Evolutionary conservation across 2,888 invertebrate species (phyloP), one percentile per base, ranked within the genome.

Genomic region (Dasysyrphus albostriatus): DNA sequence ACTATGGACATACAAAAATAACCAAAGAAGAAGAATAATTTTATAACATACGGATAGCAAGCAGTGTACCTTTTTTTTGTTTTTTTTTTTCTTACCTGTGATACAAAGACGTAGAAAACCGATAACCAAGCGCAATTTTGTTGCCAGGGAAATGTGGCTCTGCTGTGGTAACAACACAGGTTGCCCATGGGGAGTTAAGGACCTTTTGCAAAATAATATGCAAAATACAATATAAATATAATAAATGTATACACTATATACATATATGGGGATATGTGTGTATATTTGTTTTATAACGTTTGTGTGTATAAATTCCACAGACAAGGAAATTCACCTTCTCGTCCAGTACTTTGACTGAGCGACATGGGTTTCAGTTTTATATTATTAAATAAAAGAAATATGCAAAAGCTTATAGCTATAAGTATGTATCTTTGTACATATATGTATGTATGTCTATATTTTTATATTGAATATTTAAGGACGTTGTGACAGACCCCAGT

Each of bases 91-190:
- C 12, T 34, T n/a, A 83, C 78, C 83, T 84, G 80, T 65, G 74
- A 32, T 65, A 75, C 72, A 39, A 58, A 54, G 42, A 29, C 32
- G 29, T 44, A 72, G 72, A 78, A 72, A 72, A 87, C 83, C 72
- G 75, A 83, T 79, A 82, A 83, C 87, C 87, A 87, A 78, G 83
- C 70, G 78, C 78, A 83, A 83, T 83, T 83, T 87, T 87, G 56
- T 87, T 87, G 51, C 87, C 83, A 83, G 70, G 83, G 87, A 87
- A 75, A 87, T 75, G 74, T 82, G 83, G 58, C 39, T 83, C 78
- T 83, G 87, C 78, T 83, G 87, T 82, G 83, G 83, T 83, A 83
- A 87, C 87, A 83, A 87, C 87, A 83, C 82, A 79, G 87, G 83
- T 87, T 87, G 87, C 85, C 87, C 83, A 58, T 83, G 83, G 87